Conservation (phyloP, 2,113 vertebrate species). For the Nansenia antarctica region DNA sequence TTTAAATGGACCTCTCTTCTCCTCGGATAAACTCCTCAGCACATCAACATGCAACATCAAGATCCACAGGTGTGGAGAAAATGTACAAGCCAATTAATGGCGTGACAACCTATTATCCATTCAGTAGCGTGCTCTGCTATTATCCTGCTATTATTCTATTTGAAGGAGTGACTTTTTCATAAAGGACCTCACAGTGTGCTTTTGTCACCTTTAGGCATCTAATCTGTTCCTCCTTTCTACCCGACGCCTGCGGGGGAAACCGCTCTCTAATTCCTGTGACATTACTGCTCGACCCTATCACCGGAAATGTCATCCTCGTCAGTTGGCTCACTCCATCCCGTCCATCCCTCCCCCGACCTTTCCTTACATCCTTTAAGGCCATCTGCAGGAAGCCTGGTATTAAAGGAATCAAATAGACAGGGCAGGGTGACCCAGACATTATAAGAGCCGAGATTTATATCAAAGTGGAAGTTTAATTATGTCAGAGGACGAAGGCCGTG, state of each 20-base stretch:
- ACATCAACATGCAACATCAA: too few relatives aligned
- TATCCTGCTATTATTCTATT: conserved; percentile 23
- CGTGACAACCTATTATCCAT: background rate
- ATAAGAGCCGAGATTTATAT: conserved; percentile 5
- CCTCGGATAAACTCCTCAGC: too few relatives aligned
- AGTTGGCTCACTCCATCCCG: background rate
- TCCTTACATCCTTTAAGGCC: background rate
- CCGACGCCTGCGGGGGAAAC: conserved; percentile 11
- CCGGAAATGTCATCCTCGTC: background rate
- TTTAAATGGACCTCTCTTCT: too few relatives aligned
- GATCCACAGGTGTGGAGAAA: too few relatives aligned
- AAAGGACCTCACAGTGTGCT: conserved; percentile 22
- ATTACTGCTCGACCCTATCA: conserved; percentile 5
- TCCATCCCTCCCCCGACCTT: background rate
- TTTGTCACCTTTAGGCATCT: conserved; percentile 21
- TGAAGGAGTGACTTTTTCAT: conserved; percentile 15
- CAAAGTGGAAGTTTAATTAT: conserved; percentile 12
- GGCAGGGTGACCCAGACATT: background rate
- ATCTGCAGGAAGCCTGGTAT: background rate
- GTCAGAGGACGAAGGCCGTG: background rate
- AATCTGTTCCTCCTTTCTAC: conserved; percentile 20
- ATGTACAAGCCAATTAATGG: too few relatives aligned
- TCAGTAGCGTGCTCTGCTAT: conserved; percentile 12
- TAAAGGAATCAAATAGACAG: background rate
- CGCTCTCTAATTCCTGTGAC: conserved; percentile 25